Evolutionary conservation across 2,113 vertebrate genomes (phyloP).

Genomic region (Patagioenas fasciata): DNA sequence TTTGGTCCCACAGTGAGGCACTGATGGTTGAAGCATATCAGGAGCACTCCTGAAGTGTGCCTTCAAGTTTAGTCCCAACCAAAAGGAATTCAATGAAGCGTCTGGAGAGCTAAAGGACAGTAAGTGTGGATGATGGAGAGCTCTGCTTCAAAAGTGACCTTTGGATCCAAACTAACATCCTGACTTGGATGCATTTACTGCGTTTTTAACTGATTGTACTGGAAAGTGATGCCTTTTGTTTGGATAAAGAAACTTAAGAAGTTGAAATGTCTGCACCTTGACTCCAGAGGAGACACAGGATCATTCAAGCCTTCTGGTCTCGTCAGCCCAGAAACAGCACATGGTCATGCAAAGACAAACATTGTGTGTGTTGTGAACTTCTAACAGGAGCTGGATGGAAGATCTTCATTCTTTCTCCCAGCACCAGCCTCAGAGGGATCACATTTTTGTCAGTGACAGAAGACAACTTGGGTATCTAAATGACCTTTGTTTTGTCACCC

Average conservation of each 20-base stretch:
- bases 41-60: accelerated
- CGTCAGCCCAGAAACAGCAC: neutral
- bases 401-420: neutral
- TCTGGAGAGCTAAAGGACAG: neutral
- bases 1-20: neutral
- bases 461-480: neutral
- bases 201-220: neutral
- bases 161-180: neutral
- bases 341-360: accelerated
- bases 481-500: neutral
- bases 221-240: neutral
- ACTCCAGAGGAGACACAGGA: neutral
- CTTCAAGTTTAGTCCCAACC: neutral
- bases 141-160: neutral
- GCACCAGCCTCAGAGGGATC: neutral
- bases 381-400: neutral
- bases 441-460: neutral
- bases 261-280: neutral
- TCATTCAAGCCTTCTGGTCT: neutral
- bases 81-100: neutral
- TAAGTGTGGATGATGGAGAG: neutral
- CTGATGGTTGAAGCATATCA: neutral
- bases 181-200: neutral
- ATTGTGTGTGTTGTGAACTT: neutral
- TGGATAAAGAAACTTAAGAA: neutral